A percentile compares a stretch with the other conserved stretches of the same genome.
These are phyloP conservation scores for Chitala chitala DNA, from an alignment of 2,113 vertebrate genomes.

Conservation along the genomic window DNA sequence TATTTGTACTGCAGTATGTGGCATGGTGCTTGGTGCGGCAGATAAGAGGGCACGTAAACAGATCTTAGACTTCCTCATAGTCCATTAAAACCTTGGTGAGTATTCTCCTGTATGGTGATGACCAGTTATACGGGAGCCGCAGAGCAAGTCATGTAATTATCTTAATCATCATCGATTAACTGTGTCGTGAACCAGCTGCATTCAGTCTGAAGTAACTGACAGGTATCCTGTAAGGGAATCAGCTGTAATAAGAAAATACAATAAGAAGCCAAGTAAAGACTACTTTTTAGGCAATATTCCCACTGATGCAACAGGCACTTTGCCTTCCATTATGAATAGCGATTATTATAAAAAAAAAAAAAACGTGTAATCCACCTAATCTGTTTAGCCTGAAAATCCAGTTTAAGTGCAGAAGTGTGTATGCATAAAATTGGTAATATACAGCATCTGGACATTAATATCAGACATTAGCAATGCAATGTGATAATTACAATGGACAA, in stretches of 20 bases:
- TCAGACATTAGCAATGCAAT: background rate
- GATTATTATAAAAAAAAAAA: background rate
- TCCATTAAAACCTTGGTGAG: no score
- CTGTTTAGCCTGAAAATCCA: constrained; percentile 8
- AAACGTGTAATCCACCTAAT: constrained; percentile 4
- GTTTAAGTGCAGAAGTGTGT: background rate
- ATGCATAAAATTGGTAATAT: background rate
- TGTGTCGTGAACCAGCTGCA: no score
- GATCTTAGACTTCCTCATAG: no score
- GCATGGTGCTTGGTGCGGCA: no score
- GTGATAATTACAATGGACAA: background rate
- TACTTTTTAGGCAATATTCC: background rate
- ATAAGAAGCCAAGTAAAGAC: background rate
- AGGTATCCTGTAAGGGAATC: no score
- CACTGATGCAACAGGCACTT: background rate
- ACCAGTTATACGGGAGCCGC: no score
- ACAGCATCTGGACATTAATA: background rate
- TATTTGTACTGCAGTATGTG: no score
- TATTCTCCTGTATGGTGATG: no score
- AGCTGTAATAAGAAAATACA: background rate
- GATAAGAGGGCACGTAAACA: no score
- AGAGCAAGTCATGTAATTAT: no score
- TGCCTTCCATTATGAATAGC: background rate
- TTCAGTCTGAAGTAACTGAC: no score
- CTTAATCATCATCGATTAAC: no score